Conservation (phyloP, 2,113 vertebrate species). For the Mustela nigripes region DNA sequence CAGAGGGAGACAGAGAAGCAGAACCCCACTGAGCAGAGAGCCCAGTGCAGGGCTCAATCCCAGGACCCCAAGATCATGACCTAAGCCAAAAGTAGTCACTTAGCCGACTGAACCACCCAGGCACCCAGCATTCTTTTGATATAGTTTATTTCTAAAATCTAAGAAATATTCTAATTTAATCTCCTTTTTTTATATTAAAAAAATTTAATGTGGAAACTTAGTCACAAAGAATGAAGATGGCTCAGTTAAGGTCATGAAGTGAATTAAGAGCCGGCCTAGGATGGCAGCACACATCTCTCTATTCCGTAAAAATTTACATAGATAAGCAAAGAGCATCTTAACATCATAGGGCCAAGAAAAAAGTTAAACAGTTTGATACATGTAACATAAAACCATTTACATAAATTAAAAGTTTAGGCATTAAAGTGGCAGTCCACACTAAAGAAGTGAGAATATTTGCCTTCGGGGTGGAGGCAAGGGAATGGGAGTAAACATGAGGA, state of each 20-base stretch:
- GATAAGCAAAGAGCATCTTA: not conserved
- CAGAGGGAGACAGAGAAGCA: not conserved
- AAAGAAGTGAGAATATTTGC: not conserved
- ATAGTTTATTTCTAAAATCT: slow-evolving; percentile 16
- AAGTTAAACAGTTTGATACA: not conserved
- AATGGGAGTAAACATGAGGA: not conserved
- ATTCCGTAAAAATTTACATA: not conserved
- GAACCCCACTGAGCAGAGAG: not conserved
- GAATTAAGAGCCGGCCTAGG: not conserved
- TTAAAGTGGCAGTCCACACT: not conserved
- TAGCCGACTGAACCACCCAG: not conserved
- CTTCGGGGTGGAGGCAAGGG: not conserved
- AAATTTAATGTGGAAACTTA: not conserved
- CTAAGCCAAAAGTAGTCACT: not conserved
- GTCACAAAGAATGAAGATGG: not conserved
- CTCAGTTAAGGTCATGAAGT: not conserved
- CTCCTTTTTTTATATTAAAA: not conserved
- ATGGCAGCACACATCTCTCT: not conserved
- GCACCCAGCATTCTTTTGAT: not conserved
- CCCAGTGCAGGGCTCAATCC: fast-evolving
- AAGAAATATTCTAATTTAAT: not conserved
- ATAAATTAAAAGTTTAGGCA: not conserved
- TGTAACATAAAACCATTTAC: not conserved
- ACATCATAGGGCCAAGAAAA: not conserved
- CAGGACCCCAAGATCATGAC: not conserved